Evolutionary conservation across 2,113 vertebrate genomes (phyloP).

Genomic region (Halichoeres trimaculatus): DNA sequence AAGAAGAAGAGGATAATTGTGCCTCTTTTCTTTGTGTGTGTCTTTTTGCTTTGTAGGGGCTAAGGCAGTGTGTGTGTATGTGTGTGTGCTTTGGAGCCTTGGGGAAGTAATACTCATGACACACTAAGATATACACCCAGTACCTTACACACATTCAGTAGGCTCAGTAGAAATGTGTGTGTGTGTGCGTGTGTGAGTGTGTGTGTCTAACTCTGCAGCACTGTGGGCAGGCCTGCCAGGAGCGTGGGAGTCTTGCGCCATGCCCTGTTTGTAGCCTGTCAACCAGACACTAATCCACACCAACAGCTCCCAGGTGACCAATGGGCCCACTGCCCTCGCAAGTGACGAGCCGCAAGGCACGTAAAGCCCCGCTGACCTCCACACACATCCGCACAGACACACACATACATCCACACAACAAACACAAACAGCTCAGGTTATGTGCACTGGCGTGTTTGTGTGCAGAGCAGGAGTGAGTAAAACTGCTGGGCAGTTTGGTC

Average conservation of each 20-base stretch:
- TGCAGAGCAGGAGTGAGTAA: slow-evolving; percentile 11
- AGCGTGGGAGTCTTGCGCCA: slow-evolving; percentile 48
- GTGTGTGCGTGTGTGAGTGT: background rate
- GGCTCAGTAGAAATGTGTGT: slow-evolving; percentile 11
- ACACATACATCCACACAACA: slow-evolving; percentile 13
- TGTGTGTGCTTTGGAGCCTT: slow-evolving; percentile 44
- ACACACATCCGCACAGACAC: slow-evolving; percentile 22
- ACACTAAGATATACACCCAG: slow-evolving; percentile 16
- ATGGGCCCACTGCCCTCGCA: slow-evolving; percentile 61
- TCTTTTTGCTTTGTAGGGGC: slow-evolving; percentile 51
- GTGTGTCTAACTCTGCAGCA: slow-evolving; percentile 14
- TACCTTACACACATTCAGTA: slow-evolving; percentile 5
- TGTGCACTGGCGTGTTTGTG: slow-evolving; percentile 28
- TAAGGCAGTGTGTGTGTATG: slow-evolving; percentile 33
- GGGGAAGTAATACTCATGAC: slow-evolving; percentile 33
- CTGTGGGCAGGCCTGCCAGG: slow-evolving; percentile 57
- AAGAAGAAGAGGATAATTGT: slow-evolving; percentile 54
- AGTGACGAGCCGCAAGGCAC: slow-evolving; percentile 63
- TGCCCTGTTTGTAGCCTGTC: slow-evolving; percentile 71
- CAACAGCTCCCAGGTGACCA: slow-evolving; percentile 79
- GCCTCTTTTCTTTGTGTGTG: slow-evolving; percentile 49
- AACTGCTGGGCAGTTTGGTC: slow-evolving; percentile 36
- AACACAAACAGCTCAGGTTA: slow-evolving; percentile 31
- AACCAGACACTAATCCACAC: slow-evolving; percentile 73
- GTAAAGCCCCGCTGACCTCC: slow-evolving; percentile 58